A percentile compares a stretch with the other conserved stretches of the same genome.
phyloP scores from a whole-genome alignment of 2,113 vertebrate genomes.

The Sebastes fasciatus region DNA sequence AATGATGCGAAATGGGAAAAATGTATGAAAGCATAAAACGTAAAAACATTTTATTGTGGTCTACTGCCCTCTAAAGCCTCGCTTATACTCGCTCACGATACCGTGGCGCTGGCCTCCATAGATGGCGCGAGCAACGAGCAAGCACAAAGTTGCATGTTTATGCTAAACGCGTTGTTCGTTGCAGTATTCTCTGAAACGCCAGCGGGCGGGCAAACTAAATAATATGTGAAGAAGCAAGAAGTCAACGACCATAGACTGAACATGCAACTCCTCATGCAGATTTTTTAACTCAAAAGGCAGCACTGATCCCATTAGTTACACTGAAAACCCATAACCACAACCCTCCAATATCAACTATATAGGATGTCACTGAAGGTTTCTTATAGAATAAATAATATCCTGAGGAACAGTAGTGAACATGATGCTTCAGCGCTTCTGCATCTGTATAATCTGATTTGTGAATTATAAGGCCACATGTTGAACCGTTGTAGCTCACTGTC shows the following conservation, averaged over 20 bases:
- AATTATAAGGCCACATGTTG: neutral
- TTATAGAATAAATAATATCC: neutral
- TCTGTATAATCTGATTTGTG: neutral
- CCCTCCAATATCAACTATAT: neutral
- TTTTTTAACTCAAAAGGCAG: neutral
- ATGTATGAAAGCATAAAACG: neutral
- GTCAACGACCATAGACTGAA: neutral
- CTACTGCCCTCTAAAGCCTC: neutral
- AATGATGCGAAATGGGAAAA: neutral
- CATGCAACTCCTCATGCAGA: neutral
- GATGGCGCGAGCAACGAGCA: too few relatives aligned
- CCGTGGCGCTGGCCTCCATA: too few relatives aligned
- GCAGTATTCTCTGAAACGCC: too few relatives aligned
- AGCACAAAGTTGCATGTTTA: too few relatives aligned
- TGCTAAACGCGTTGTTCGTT: too few relatives aligned
- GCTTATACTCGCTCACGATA: too few relatives aligned
- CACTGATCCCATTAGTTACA: neutral
- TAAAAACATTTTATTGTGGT: neutral
- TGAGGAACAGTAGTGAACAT: neutral
- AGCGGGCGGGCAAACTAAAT: too few relatives aligned
- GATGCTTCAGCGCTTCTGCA: neutral
- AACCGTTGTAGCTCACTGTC: conserved; percentile 16
- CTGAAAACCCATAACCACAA: neutral
- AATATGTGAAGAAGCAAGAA: neutral
- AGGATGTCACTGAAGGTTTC: neutral